Evolutionary conservation across 2,797 vertebrate species (phyloP).

Genomic region (Atherinosoma microstoma): DNA sequence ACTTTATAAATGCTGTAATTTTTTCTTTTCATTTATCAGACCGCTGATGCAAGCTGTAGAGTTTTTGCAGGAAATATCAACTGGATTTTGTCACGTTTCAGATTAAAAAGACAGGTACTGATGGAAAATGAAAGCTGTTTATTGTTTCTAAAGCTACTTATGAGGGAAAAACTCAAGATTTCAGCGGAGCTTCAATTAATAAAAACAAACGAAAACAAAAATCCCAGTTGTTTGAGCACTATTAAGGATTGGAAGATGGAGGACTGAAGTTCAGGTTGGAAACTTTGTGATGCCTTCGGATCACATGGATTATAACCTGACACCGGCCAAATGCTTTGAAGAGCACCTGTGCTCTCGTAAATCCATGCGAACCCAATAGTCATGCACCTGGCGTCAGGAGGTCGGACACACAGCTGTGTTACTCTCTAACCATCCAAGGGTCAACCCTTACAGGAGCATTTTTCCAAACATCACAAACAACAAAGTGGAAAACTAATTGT

Average conservation of each 20-base stretch:
- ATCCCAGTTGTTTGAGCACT: background rate
- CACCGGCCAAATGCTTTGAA: conserved; percentile 3
- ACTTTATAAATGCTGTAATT: background rate
- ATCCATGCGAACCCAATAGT: conserved; percentile 13
- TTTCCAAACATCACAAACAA: background rate
- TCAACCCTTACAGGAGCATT: background rate
- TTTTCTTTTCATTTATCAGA: background rate
- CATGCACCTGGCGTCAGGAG: conserved; percentile 39
- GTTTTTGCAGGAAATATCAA: background rate
- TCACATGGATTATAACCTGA: conserved; percentile 6
- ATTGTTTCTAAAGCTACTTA: background rate
- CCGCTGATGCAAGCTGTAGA: background rate
- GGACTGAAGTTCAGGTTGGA: background rate
- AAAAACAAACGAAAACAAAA: background rate
- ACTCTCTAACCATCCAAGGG: conserved; percentile 2
- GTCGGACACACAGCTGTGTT: conserved; percentile 24
- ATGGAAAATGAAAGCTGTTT: background rate
- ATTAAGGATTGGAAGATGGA: background rate
- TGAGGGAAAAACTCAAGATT: background rate
- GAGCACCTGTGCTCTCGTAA: conserved; percentile 17
- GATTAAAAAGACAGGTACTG: background rate
- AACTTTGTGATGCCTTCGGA: conserved; percentile 11
- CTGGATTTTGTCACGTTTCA: background rate
- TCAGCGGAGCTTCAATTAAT: background rate
- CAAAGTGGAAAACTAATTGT: background rate